Percentiles rank a stretch among this genome's conserved stretches.
Evolutionary conservation across 2,888 invertebrate genomes (phyloP).

Genomic region (Acanthopleura granulata): DNA sequence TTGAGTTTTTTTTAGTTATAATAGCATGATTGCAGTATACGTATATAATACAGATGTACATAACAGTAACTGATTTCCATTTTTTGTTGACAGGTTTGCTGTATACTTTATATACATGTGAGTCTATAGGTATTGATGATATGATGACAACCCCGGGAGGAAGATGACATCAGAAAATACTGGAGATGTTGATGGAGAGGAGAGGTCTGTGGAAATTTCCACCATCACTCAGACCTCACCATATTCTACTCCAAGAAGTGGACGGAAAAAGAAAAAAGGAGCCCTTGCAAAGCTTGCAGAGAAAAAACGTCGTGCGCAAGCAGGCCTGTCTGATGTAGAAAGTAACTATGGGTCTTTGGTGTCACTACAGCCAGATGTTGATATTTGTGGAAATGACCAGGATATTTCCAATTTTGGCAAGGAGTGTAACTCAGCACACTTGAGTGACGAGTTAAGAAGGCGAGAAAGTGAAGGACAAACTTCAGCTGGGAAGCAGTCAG

Average conservation of each 20-base stretch:
- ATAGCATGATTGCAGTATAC: no score
- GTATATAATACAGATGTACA: no score
- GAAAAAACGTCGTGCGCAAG: constrained; percentile 37
- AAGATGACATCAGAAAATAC: constrained; percentile 6
- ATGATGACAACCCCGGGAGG: no score
- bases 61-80: no score
- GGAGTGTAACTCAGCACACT: neutral
- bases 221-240: neutral
- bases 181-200: neutral
- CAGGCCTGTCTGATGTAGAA: constrained; percentile 37
- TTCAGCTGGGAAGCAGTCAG: neutral
- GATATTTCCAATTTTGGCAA: neutral
- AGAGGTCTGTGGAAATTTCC: neutral
- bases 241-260: constrained; percentile 25
- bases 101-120: no score
- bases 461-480: neutral
- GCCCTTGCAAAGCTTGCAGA: constrained; percentile 55
- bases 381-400: neutral
- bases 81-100: no score
- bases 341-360: constrained; percentile 50
- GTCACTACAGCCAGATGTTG: constrained; percentile 34
- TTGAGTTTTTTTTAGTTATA: no score
- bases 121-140: no score
- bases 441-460: neutral
- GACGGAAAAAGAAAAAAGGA: constrained; percentile 51